Percentiles rank a stretch among this genome's conserved stretches.
Conservation (phyloP, 2,888 invertebrate species). For the Synergus laeviventris region DNA sequence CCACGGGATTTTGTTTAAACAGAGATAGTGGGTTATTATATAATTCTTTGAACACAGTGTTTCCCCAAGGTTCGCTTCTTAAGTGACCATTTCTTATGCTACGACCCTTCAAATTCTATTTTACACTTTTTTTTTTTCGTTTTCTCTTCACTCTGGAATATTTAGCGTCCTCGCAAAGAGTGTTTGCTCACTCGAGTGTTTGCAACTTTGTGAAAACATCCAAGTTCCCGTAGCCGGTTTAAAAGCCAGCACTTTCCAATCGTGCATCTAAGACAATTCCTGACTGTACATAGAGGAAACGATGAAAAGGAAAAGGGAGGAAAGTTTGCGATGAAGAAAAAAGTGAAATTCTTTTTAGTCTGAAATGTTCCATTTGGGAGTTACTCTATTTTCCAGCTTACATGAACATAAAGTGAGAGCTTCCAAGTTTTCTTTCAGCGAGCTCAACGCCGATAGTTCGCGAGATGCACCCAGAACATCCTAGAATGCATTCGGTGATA, state of each 20-base stretch:
- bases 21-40: no score
- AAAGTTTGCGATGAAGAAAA: constrained; percentile 12
- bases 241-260: not conserved
- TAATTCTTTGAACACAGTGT: not conserved
- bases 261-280: constrained; percentile 12
- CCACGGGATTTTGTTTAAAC: no score
- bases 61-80: not conserved
- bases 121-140: not conserved
- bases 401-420: constrained; percentile 25
- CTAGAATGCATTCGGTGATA: constrained; percentile 25
- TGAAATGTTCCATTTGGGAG: constrained; percentile 34
- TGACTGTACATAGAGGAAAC: constrained; percentile 14
- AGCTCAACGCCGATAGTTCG: constrained; percentile 15
- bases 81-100: not conserved
- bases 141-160: not conserved
- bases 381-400: constrained; percentile 26
- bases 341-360: constrained; percentile 23
- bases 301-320: constrained; percentile 1
- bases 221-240: not conserved
- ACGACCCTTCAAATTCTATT: not conserved
- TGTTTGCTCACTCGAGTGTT: not conserved
- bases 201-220: not conserved
- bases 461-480: constrained; percentile 29
- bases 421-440: constrained; percentile 31
- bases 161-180: not conserved